These are phyloP conservation scores for Euborellia annulipes DNA, from an alignment of 1,140 invertebrate genomes.

Conservation along the genomic window DNA sequence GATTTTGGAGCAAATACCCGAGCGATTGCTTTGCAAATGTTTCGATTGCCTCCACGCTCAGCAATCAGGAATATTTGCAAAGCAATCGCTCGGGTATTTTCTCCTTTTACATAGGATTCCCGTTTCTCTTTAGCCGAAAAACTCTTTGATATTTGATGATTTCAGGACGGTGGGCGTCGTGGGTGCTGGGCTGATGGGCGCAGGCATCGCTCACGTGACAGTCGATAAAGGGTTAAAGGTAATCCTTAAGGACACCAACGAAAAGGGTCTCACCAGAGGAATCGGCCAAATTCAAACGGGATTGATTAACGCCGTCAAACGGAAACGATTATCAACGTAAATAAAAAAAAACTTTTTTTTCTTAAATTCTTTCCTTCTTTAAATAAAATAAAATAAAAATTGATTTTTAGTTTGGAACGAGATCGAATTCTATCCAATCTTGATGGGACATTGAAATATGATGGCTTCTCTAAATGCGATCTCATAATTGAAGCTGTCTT, in stretches of 20 bases:
- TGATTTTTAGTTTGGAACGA: slow-evolving; percentile 43
- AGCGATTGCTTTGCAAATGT: too few relatives aligned
- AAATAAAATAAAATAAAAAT: slow-evolving; percentile 8
- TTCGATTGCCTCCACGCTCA: too few relatives aligned
- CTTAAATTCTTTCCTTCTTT: background rate
- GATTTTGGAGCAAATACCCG: too few relatives aligned
- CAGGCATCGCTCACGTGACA: slow-evolving; percentile 94
- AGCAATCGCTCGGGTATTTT: too few relatives aligned
- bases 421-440: slow-evolving; percentile 69
- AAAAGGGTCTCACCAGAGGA: slow-evolving; percentile 67
- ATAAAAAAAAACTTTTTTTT: background rate
- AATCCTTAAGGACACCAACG: slow-evolving; percentile 81
- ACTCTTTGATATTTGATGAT: too few relatives aligned
- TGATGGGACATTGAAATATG: slow-evolving; percentile 65
- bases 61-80: too few relatives aligned
- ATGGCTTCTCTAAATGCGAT: slow-evolving; percentile 75
- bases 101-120: too few relatives aligned
- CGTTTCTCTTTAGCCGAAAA: background rate
- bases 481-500: slow-evolving; percentile 99
- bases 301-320: slow-evolving; percentile 61
- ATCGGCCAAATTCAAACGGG: slow-evolving; percentile 80
- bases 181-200: slow-evolving; percentile 95
- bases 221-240: slow-evolving; percentile 88
- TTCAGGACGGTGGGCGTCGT: slow-evolving; percentile 64
- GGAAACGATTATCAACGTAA: slow-evolving; percentile 54